Evolutionary conservation across 64 coral and sea anemone species (phyloP).

Genomic region (Pachyseris speciosa): DNA sequence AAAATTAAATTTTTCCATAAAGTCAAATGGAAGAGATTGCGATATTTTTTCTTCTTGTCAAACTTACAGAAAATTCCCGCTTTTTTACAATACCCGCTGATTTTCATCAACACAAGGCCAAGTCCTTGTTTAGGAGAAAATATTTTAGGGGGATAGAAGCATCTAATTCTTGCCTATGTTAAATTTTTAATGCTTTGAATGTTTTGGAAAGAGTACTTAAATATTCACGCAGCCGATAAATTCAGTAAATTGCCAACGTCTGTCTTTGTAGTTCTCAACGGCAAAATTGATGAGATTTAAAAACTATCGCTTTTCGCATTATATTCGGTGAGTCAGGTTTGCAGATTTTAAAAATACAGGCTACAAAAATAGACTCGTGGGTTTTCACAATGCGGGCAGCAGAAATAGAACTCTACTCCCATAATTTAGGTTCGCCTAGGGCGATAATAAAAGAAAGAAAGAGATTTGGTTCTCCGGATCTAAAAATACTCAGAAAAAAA

Average conservation of each 20-base stretch:
- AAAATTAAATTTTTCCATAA: slow-evolving; percentile 21
- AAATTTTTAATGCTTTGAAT: slow-evolving; percentile 55
- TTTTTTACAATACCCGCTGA: not conserved
- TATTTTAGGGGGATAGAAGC: slow-evolving; percentile 2
- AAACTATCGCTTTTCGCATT: not conserved
- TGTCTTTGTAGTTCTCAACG: not conserved
- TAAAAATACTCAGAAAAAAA: not conserved
- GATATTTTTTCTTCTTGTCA: not conserved
- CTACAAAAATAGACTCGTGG: not conserved
- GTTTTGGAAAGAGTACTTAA: slow-evolving; percentile 52
- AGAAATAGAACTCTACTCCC: not conserved
- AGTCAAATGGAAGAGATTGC: not conserved
- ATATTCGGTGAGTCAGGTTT: not conserved
- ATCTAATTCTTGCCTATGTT: slow-evolving; percentile 34
- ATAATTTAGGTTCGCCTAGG: slow-evolving; percentile 1
- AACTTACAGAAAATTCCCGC: not conserved
- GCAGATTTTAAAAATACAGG: not conserved
- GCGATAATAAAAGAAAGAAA: slow-evolving; percentile 15
- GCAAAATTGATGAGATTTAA: not conserved
- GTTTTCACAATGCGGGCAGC: not conserved
- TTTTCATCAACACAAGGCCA: not conserved
- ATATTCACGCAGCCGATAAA: slow-evolving; percentile 4
- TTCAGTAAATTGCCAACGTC: not conserved
- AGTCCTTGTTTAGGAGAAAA: not conserved
- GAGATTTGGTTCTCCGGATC: not conserved